Percentiles rank a stretch among this genome's conserved stretches.
Evolutionary conservation across 2,113 vertebrate genomes (phyloP).

Genomic region (Colossoma macropomum): DNA sequence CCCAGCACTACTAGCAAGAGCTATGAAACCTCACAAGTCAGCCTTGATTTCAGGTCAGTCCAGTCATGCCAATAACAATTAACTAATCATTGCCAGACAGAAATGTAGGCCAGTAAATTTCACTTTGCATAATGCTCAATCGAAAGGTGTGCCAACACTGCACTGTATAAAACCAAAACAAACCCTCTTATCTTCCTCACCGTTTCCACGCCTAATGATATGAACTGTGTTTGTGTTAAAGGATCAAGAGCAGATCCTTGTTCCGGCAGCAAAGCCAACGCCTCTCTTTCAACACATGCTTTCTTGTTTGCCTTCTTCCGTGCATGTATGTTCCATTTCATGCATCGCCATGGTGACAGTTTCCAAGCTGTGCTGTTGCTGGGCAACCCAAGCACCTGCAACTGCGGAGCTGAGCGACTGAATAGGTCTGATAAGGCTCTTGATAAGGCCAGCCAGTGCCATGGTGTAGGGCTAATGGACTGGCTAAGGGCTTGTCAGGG

Average conservation of each 20-base stretch:
- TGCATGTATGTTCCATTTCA: conserved; percentile 37
- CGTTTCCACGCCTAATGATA: background rate
- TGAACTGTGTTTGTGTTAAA: background rate
- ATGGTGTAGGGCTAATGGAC: background rate
- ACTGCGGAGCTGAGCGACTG: conserved; percentile 19
- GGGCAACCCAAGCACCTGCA: conserved; percentile 61
- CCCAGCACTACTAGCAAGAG: too few relatives aligned
- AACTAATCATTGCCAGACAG: background rate
- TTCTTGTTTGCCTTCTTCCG: conserved; percentile 17
- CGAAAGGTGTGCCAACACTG: background rate
- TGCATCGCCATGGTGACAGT: conserved; percentile 52
- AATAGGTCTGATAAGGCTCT: background rate
- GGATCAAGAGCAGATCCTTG: background rate
- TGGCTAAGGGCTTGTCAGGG: conserved; percentile 30
- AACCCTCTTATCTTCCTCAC: background rate
- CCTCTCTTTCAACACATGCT: background rate
- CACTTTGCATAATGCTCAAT: background rate
- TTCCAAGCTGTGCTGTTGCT: conserved; percentile 67
- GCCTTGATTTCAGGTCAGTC: too few relatives aligned
- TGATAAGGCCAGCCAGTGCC: background rate
- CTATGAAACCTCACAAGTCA: too few relatives aligned
- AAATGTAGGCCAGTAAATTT: background rate
- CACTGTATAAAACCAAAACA: background rate
- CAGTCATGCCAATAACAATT: too few relatives aligned
- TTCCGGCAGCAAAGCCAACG: background rate